A percentile compares a stretch with the other conserved stretches of the same genome.
phyloP scores from a whole-genome alignment of 1,140 invertebrate genomes.

The Batillaria attramentaria region DNA sequence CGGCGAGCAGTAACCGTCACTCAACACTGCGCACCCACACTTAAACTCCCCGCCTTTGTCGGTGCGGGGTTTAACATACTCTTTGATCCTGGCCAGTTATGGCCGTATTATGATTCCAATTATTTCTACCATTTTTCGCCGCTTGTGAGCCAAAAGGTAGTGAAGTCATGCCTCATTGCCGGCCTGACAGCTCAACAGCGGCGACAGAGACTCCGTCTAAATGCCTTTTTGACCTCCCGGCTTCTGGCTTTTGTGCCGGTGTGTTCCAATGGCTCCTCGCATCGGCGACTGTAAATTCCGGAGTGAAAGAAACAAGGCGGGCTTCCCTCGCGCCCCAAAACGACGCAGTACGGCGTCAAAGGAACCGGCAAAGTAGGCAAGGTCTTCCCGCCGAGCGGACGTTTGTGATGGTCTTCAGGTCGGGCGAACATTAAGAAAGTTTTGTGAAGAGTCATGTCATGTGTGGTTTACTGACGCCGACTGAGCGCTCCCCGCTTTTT shows the following conservation, averaged over 20 bases:
- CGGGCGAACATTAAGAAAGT: no score
- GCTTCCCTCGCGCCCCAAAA: neutral
- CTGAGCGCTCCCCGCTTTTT: no score
- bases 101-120: conserved; percentile 13
- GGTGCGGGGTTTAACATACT: no score
- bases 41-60: no score
- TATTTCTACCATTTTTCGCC: conserved; percentile 4
- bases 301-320: neutral
- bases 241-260: neutral
- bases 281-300: neutral
- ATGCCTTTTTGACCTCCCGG: no score
- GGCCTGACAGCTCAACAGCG: neutral
- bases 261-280: neutral
- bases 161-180: neutral
- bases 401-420: no score
- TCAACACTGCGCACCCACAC: no score
- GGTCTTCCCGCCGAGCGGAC: no score
- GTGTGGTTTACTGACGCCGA: no score
- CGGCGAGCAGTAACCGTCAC: no score
- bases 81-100: conserved; percentile 21
- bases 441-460: no score
- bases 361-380: neutral
- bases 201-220: neutral
- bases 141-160: neutral
- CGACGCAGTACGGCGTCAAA: neutral